These are phyloP conservation scores for Uria lomvia DNA, from an alignment of 2,113 vertebrate genomes.

Conservation along the genomic window DNA sequence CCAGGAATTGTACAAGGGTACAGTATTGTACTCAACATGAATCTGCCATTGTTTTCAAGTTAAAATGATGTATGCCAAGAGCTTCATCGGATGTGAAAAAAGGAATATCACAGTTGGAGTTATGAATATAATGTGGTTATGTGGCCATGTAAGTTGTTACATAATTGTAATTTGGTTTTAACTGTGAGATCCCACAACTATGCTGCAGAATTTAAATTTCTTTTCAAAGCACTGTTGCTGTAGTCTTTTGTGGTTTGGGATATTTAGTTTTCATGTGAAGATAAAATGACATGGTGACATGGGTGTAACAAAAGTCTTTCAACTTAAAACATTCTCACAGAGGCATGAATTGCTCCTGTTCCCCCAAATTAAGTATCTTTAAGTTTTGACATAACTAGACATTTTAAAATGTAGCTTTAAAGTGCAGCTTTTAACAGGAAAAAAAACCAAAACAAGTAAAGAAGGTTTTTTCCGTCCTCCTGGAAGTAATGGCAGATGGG, in stretches of 20 bases:
- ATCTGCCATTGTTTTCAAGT: background rate
- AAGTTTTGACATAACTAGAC: background rate
- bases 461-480: background rate
- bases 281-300: background rate
- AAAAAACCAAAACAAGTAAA: background rate
- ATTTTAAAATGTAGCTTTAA: background rate
- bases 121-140: background rate
- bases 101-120: background rate
- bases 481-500: background rate
- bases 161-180: conserved; percentile 1
- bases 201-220: background rate
- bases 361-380: background rate
- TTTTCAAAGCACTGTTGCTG: background rate
- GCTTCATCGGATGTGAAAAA: background rate
- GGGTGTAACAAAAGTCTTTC: background rate
- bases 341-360: background rate
- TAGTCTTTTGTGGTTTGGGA: background rate
- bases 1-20: background rate
- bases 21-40: background rate
- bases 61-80: background rate
- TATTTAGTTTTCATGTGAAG: background rate
- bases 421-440: background rate
- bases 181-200: background rate
- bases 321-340: background rate
- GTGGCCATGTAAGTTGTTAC: background rate